These are phyloP conservation scores for Ctenomys sociabilis DNA, from an alignment of 2,113 vertebrate genomes.

Conservation along the genomic window DNA sequence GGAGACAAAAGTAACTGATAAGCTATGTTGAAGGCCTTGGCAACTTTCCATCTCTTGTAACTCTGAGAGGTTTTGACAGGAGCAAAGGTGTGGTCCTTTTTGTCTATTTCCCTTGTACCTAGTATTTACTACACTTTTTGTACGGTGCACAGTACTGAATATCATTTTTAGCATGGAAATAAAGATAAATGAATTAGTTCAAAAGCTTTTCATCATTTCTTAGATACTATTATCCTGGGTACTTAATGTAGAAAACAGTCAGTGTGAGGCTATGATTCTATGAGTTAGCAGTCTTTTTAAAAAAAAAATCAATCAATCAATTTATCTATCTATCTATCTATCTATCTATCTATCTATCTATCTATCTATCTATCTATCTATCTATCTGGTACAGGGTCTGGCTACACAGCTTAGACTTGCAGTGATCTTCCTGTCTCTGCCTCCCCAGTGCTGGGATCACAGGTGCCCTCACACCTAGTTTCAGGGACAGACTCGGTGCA, in stretches of 20 bases:
- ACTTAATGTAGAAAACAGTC: neutral
- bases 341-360: too few species aligned
- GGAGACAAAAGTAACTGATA: too few species aligned
- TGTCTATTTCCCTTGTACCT: neutral
- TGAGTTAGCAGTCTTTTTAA: too few species aligned
- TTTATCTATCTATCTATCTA: too few species aligned
- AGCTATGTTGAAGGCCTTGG: neutral
- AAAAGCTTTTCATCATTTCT: neutral
- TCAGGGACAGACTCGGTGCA: too few species aligned
- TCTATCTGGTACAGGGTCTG: too few species aligned
- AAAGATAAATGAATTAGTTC: neutral
- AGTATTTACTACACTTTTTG: neutral
- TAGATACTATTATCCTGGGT: neutral
- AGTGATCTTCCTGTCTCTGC: too few species aligned
- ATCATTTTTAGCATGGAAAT: slow-evolving; percentile 17
- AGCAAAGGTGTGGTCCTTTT: neutral
- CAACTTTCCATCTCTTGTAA: neutral
- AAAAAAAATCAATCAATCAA: too few species aligned
- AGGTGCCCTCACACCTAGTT: too few species aligned
- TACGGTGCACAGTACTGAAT: neutral
- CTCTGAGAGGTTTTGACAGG: neutral
- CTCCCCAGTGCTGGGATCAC: too few species aligned
- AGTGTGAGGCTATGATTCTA: neutral
- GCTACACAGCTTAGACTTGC: too few species aligned
- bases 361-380: too few species aligned